Conservation (phyloP, 1,140 invertebrate genomes). For the Brachionus paranguensis region DNA sequence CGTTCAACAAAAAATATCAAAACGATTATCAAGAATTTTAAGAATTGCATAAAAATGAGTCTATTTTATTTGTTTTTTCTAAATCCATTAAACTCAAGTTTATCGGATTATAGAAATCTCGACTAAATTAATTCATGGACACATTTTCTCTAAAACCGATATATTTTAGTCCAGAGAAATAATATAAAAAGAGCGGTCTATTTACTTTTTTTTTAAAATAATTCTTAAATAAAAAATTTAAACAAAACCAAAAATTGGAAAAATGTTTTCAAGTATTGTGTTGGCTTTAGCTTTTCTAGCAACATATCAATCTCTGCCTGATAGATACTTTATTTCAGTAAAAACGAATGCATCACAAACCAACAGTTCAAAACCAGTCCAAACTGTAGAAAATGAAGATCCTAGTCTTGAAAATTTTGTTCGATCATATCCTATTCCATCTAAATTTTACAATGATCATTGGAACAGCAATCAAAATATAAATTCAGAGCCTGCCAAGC, state of each 20-base stretch:
- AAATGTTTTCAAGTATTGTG: not conserved
- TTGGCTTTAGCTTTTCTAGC: not conserved
- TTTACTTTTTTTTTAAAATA: not conserved
- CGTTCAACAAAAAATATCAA: not conserved
- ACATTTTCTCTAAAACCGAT: not conserved
- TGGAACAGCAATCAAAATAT: not conserved
- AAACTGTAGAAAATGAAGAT: not conserved
- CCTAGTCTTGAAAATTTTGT: not conserved
- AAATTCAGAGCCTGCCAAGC: not conserved
- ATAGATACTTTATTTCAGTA: not conserved
- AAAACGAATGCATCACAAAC: not conserved
- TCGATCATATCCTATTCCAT: not conserved
- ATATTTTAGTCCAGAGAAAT: not conserved
- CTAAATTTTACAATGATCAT: not conserved
- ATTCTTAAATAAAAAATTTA: not conserved
- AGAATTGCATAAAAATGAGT: not conserved
- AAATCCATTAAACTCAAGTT: not conserved
- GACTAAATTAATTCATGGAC: not conserved
- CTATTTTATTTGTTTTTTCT: not conserved
- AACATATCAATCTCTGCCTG: not conserved
- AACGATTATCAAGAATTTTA: not conserved
- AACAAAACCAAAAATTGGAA: not conserved
- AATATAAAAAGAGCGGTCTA: not conserved
- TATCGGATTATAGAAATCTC: not conserved
- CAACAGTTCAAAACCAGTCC: not conserved